Percentiles rank a stretch among this genome's conserved stretches.
These are phyloP conservation scores for Leiothrix lutea DNA, from an alignment of 2,113 vertebrate species.

Conservation along the genomic window DNA sequence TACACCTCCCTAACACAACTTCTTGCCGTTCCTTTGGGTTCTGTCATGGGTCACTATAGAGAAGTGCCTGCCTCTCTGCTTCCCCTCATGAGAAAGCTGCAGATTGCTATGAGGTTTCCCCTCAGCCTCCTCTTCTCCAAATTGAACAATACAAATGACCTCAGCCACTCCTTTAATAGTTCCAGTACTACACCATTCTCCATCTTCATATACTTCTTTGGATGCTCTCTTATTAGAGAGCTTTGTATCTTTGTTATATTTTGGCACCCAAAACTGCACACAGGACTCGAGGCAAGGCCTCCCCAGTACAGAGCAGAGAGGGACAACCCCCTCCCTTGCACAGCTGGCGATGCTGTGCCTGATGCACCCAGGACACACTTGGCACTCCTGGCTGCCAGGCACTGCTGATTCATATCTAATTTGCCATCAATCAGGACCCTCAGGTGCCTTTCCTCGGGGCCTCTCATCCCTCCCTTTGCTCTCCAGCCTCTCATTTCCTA, in stretches of 20 bases:
- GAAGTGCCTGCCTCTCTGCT: background rate
- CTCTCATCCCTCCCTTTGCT: background rate
- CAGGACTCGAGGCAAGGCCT: accelerated
- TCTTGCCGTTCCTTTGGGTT: background rate
- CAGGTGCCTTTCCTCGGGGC: background rate
- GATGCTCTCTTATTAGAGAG: accelerated
- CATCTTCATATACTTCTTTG: background rate
- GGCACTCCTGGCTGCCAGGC: background rate
- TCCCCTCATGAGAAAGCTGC: background rate
- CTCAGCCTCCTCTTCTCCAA: background rate
- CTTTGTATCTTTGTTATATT: background rate
- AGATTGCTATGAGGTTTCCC: background rate
- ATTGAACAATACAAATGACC: background rate
- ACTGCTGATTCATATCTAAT: background rate
- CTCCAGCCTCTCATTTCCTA: background rate
- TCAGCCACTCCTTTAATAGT: background rate
- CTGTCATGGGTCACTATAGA: background rate
- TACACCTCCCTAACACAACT: background rate
- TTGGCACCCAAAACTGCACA: background rate
- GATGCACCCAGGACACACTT: accelerated
- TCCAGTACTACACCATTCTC: background rate
- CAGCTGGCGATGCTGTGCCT: background rate
- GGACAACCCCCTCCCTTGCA: background rate
- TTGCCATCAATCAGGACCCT: background rate
- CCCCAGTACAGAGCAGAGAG: background rate